Conservation (phyloP, 2,797 vertebrate genomes). For the Nothura maculosa region DNA sequence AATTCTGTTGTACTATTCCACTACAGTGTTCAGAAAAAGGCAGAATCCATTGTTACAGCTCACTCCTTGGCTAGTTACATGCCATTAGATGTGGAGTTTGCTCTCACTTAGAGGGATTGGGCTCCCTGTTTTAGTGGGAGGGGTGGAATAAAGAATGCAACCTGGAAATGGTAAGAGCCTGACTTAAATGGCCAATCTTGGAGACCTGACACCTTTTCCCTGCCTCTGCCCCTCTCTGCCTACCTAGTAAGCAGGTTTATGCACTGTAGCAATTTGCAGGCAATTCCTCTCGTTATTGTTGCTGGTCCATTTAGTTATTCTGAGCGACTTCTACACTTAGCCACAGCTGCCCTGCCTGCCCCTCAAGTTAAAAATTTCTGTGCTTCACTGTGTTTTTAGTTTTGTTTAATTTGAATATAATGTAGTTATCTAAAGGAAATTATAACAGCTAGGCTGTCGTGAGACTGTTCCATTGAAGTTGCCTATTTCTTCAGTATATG, state of each 20-base stretch:
- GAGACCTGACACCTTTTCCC: neutral
- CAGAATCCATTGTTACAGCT: neutral
- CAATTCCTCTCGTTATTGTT: neutral
- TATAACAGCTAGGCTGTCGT: neutral
- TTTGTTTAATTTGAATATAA: constrained; percentile 7
- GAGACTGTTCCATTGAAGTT: neutral
- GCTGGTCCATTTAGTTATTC: neutral
- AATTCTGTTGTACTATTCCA: neutral
- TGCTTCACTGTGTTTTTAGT: neutral
- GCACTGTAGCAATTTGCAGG: neutral
- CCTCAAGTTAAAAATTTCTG: neutral
- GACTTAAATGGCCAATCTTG: neutral
- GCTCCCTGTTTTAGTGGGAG: neutral
- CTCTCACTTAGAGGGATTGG: neutral
- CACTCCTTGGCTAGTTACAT: neutral
- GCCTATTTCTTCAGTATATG: neutral
- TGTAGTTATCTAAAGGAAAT: neutral
- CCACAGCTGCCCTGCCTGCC: fast-evolving
- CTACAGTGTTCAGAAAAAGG: neutral
- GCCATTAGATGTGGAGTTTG: neutral
- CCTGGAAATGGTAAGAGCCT: neutral
- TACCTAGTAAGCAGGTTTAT: neutral
- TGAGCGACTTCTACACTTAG: neutral
- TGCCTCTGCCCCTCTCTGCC: neutral
- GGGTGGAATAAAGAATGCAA: neutral